phyloP scores from a whole-genome alignment of 1,140 invertebrate genomes.

The Whitmania pigra region DNA sequence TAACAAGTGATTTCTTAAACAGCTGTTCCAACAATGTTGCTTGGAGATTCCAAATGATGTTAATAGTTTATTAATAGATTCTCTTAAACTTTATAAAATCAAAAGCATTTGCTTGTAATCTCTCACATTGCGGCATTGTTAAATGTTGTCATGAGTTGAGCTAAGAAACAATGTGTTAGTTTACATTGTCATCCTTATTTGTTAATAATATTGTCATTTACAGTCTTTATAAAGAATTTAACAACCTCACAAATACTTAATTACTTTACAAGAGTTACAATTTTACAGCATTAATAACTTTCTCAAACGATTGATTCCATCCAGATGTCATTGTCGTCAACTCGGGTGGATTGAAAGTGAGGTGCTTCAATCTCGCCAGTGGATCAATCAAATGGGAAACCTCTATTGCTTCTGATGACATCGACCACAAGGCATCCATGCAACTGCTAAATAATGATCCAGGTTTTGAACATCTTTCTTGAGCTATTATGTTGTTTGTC shows the following conservation, averaged over 20 bases:
- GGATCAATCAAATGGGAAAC: constrained; percentile 6
- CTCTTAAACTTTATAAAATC: background rate
- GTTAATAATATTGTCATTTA: too few relatives aligned
- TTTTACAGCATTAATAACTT: too few relatives aligned
- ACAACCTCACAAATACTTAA: too few relatives aligned
- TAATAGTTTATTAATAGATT: background rate
- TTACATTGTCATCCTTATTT: too few relatives aligned
- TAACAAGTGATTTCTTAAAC: too few relatives aligned
- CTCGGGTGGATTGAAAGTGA: constrained; percentile 1
- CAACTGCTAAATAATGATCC: background rate
- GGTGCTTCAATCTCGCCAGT: constrained; percentile 14
- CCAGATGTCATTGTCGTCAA: constrained; percentile 8
- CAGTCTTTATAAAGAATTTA: too few relatives aligned
- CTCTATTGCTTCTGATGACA: background rate
- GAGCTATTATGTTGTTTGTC: background rate
- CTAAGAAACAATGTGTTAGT: too few relatives aligned
- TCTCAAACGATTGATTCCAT: background rate
- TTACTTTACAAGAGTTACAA: too few relatives aligned
- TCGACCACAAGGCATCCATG: constrained; percentile 1
- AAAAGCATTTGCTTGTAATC: background rate
- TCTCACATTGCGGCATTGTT: too few relatives aligned
- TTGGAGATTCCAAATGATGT: too few relatives aligned
- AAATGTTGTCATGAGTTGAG: too few relatives aligned
- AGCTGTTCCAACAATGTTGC: too few relatives aligned
- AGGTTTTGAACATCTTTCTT: background rate